Base-by-base conservation (phyloP, 2,888 invertebrate genomes). In the Mimachlamys varia region DNA sequence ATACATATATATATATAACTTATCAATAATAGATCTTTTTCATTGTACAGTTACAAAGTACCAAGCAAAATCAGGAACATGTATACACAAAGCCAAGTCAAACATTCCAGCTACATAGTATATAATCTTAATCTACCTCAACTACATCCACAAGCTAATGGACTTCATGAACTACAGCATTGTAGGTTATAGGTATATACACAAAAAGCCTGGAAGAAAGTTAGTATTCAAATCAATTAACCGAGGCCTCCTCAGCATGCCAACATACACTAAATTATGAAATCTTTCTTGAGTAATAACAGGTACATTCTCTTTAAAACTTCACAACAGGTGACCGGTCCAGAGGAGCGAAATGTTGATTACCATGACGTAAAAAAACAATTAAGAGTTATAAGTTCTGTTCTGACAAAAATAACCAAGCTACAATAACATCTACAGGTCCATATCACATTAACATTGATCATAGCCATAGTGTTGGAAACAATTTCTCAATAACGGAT, bases 171-270 rank as follows among this genome's bases (percentile, higher is more conserved):
- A 76, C 33, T 76, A 12, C 76, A 76, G 76, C 27, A 76, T 33
- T 7, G 76, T 76, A 27, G 19, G 58, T 7, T 58, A 55, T 55
- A 55, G 50, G 50, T 50, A n/a, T 53, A 53, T 53, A 62, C 62
- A 62, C 62, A 62, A 62, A 22, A 44, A 62, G 62, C 22, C n/a
- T 62, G 62, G 22, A 62, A 76, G 76, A 76, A 76, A 76, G 76
- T 76, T 76, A 27, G 76, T 76, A 76, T 76, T 33, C 76, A 33
- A 33, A 33, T 27, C 76, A 76, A 76, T 76, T 76, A 33, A 76
- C 76, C 76, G 33, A 7, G 33, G 76, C 76, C 76, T n/a, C 27
- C 76, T 33, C 76, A 76, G 76, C 76, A 76, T 76, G 76, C 76
- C 76, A 10, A 33, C 76, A 15, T 76, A 33, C 27, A 76, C 27